Evolutionary conservation across 2,113 vertebrate genomes (phyloP).

Genomic region (Paramormyrops kingsleyae): DNA sequence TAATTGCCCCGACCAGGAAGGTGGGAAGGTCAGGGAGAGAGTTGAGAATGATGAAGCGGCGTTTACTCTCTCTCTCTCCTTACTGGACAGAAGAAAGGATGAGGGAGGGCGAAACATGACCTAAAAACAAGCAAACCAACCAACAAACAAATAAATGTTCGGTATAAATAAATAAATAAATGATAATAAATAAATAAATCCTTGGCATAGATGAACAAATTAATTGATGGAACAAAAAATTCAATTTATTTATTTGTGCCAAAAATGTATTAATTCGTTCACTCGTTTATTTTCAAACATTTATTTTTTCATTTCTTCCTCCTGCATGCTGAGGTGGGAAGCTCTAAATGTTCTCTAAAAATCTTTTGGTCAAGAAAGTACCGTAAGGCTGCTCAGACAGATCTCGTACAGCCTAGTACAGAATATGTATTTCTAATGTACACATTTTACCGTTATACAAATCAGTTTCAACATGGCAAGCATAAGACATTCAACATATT

Average conservation of each 20-base stretch:
- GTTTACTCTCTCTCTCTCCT: not conserved
- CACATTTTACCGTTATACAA: not conserved
- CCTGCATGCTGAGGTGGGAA: not conserved
- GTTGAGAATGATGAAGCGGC: not conserved
- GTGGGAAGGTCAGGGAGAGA: not conserved
- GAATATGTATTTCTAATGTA: not conserved
- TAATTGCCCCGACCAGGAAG: not conserved
- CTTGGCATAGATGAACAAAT: not conserved
- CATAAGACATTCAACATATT: not conserved
- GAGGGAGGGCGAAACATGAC: not conserved
- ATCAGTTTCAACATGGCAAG: not conserved
- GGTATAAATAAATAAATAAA: not conserved
- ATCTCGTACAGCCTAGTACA: not conserved
- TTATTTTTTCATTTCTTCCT: not conserved
- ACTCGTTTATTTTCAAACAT: not conserved
- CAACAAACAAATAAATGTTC: not conserved
- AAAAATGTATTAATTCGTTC: not conserved
- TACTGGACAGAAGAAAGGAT: not conserved
- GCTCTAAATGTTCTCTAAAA: not conserved
- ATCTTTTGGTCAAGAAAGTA: not conserved
- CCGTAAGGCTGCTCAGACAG: not conserved
- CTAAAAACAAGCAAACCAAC: not conserved
- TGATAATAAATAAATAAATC: not conserved
- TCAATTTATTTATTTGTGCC: not conserved
- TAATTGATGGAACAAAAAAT: not conserved